phyloP scores from a whole-genome alignment of 2,113 vertebrate genomes.

The Pelmatolapia mariae region DNA sequence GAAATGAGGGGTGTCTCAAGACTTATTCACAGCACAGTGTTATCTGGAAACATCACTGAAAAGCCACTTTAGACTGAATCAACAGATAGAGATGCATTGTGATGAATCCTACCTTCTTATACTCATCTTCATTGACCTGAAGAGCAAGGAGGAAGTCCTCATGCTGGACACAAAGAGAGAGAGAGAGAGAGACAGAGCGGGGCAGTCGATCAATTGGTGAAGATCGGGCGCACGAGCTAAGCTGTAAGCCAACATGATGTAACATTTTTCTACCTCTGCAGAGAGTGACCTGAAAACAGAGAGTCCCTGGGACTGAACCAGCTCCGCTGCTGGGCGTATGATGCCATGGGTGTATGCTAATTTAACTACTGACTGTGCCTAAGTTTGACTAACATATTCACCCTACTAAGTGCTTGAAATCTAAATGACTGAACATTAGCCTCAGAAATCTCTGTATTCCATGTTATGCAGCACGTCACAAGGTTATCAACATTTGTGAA shows the following conservation, averaged over 20 bases:
- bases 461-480: not conserved
- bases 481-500: not conserved
- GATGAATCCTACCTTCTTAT: slow-evolving; percentile 82
- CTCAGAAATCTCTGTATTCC: not conserved
- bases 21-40: not conserved
- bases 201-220: not conserved
- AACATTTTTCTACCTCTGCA: not conserved
- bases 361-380: not conserved
- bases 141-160: slow-evolving; percentile 94
- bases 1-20: not conserved
- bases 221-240: not conserved
- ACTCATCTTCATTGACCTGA: slow-evolving; percentile 96
- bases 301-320: not conserved
- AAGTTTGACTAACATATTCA: not conserved
- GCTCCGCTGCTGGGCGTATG: not conserved
- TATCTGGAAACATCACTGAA: not conserved
- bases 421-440: not conserved
- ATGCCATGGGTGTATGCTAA: not conserved
- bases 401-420: not conserved
- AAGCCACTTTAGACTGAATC: not conserved
- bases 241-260: not conserved
- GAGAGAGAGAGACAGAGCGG: not conserved
- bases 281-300: not conserved
- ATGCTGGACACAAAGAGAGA: slow-evolving; percentile 69
- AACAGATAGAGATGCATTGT: not conserved